These are phyloP conservation scores for Drosophila truncata DNA, from an alignment of 1,140 invertebrate species.

Conservation along the genomic window DNA sequence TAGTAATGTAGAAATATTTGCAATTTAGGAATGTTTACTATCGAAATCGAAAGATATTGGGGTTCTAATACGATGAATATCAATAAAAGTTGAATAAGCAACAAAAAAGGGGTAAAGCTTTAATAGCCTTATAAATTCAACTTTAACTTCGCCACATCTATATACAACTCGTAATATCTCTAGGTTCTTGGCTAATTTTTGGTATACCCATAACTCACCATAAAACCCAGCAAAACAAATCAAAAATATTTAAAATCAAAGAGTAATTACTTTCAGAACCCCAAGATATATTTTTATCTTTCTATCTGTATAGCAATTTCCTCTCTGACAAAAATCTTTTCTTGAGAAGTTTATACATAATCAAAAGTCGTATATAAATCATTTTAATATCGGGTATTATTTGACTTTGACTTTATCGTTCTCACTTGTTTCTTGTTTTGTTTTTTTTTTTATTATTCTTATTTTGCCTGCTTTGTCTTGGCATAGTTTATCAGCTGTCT, in stretches of 20 bases:
- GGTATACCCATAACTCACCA: neutral
- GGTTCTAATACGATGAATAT: neutral
- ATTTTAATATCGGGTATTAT: slow-evolving; percentile 14
- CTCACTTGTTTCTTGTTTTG: slow-evolving; percentile 11
- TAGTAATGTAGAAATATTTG: neutral
- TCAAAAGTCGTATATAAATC: slow-evolving; percentile 17
- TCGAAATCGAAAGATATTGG: neutral
- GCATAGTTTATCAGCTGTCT: slow-evolving; percentile 52
- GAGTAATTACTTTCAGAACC: neutral
- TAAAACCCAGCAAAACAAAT: neutral
- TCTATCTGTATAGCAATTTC: neutral
- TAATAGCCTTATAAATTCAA: too few relatives aligned
- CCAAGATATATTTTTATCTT: neutral
- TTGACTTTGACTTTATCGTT: slow-evolving; percentile 19
- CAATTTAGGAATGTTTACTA: neutral
- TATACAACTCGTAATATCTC: too few relatives aligned
- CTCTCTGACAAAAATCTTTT: slow-evolving; percentile 1
- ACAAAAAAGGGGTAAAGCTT: too few relatives aligned
- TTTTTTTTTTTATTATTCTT: neutral
- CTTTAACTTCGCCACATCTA: too few relatives aligned
- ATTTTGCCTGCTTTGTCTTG: slow-evolving; percentile 41
- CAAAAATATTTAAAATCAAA: neutral
- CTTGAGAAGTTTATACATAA: neutral
- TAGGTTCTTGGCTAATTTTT: neutral
- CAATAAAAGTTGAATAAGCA: neutral